Evolutionary conservation across 2,797 vertebrate species (phyloP).

Genomic region (Dromococcyx pavoninus): DNA sequence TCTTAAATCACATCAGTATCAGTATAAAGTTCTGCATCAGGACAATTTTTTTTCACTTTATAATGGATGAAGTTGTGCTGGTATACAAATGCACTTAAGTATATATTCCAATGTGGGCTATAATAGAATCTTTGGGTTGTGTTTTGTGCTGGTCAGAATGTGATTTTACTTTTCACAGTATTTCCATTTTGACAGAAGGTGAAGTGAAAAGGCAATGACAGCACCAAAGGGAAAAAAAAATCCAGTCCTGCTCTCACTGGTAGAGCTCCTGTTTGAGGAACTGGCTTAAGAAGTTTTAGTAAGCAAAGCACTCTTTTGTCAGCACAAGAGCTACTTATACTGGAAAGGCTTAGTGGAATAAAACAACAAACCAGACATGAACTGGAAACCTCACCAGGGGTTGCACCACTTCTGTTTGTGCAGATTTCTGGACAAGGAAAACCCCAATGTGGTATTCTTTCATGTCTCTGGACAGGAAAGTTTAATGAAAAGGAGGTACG

Average conservation of each 20-base stretch:
- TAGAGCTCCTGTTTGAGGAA: background rate
- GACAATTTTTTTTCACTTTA: background rate
- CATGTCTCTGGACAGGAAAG: background rate
- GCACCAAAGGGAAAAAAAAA: background rate
- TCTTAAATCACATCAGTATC: too few species aligned
- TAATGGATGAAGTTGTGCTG: background rate
- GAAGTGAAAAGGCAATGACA: background rate
- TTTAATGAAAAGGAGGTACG: background rate
- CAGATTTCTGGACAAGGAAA: background rate
- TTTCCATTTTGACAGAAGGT: background rate
- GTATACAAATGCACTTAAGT: fast-evolving
- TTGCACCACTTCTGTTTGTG: background rate
- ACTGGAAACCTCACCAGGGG: slow-evolving; percentile 6
- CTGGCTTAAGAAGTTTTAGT: slow-evolving; percentile 19
- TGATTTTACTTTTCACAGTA: background rate
- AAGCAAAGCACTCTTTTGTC: slow-evolving; percentile 20
- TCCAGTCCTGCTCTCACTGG: background rate
- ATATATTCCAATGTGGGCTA: background rate
- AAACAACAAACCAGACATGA: background rate
- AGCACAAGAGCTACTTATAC: slow-evolving; percentile 12
- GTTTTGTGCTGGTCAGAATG: background rate
- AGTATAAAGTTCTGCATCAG: background rate
- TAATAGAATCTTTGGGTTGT: background rate
- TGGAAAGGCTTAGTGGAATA: slow-evolving; percentile 12
- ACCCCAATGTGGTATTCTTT: background rate